Base-by-base conservation (phyloP, 2,888 invertebrate genomes). In the Apodemia zela region DNA sequence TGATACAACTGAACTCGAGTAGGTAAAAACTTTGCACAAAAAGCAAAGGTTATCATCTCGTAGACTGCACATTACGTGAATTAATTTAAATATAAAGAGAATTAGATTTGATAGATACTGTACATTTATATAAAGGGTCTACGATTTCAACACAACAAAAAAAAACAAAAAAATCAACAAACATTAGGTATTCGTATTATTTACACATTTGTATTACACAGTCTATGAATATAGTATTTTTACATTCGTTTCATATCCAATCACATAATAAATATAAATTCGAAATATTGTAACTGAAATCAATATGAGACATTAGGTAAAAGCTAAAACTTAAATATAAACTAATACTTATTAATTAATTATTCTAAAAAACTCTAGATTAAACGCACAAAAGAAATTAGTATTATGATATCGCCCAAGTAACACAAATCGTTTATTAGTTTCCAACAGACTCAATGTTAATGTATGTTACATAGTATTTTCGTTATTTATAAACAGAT, bases 151-250 rank as follows among this genome's bases (percentile, higher is more conserved):
- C 38, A 57, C 3, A 15, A 45, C 54, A 57, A 18, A 62, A 61
- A 8, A 60, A n/a, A n/a, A n/a, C n/a, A 18, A 62, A 61, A 29
- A 29, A 3, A 29, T 15, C 25, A 62, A 42, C 57, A 62, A 42
- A n/a, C 25, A 57, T 29, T 62, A 57, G 42, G 42, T 62, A 57
- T 57, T 57, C 11, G 17, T 21, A 51, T 49, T 49, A 49, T 51
- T 51, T 21, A 51, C 51, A 51, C 21, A 51, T 51, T n/a, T 51
- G 51, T 51, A 17, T 18, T 51, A 51, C n/a, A 18, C 21, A 51
- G 51, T 51, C 51, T 21, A 51, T 18, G 11, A 11, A 51, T 13
- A 13, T 4, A 38, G 38, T 11, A 51, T 10, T 18, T 51, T 21
- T 51, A 51, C 38, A 38, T 15, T 38, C 15, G 38, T 38, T 38